Base-by-base conservation (phyloP, 1,140 invertebrate species). In the Gerris buenoi region DNA sequence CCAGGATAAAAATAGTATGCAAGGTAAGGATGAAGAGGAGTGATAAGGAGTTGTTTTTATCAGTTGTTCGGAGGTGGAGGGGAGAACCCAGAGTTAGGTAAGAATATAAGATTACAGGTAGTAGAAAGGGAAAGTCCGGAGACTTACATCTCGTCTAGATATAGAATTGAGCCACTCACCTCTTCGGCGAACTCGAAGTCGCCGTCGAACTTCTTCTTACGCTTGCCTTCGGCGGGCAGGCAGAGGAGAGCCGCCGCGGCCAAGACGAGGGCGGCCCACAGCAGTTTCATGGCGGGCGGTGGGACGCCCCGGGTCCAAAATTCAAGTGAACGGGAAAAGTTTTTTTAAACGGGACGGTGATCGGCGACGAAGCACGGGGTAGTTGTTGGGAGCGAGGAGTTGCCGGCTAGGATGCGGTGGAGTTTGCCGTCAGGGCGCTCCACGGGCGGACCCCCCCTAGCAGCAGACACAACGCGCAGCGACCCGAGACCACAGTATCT, bases 111-210 rank as follows among this genome's bases (percentile, higher is more conserved):
- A n/a, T n/a, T n/a, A n/a, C n/a, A n/a, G n/a, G n/a, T n/a, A n/a
- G n/a, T n/a, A 46, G 33, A 46, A 46, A 46, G 33, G 33, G 33
- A 46, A 46, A 46, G 33, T 46, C 33, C 18, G 18, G 18, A 46
- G 18, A 46, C 33, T 46, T 46, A 18, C 5, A 46, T 46, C 33
- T 46, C n/a, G n/a, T n/a, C n/a, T n/a, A n/a, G n/a, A n/a, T n/a
- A n/a, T 15, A 2, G 25, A 2, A 22, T 25, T 2, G 65, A n/a
- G n/a, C n/a, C n/a, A n/a, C 80, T 77, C 74, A 85, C 84, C 83
- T 86, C 84, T 74, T 86, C 84, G 67, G 83, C 84, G 71, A 86
- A 86, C 71, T 85, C 84, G 73, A 86, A 86, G 71, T 86, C 84
- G 13, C 83, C 84, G 68, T 86, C 85, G 74, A 85, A 85, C 74